Evolutionary conservation across 2,113 vertebrate species (phyloP).

Genomic region (Notarius quadriscutis): DNA sequence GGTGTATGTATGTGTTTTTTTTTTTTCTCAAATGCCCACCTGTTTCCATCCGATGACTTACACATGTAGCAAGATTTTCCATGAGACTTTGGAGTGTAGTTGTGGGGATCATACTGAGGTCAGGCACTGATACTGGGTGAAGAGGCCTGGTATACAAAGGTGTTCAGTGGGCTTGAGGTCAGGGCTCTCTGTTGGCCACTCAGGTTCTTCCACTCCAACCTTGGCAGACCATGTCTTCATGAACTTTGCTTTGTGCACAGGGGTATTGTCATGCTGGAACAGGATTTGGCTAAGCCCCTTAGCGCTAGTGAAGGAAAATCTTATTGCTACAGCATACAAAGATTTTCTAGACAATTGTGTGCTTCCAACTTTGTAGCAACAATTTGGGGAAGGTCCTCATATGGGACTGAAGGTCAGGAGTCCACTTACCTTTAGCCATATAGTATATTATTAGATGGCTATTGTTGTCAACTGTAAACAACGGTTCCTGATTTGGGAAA

Average conservation of each 20-base stretch:
- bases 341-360: not conserved
- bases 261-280: not conserved
- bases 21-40: not conserved
- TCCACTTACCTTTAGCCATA: not conserved
- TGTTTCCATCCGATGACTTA: not conserved
- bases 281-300: not conserved
- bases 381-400: not conserved
- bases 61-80: not conserved
- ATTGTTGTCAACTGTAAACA: not conserved
- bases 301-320: not conserved
- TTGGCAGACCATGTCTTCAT: not conserved
- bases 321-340: not conserved
- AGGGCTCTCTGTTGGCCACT: too few relatives aligned
- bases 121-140: not conserved
- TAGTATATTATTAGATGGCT: conserved; percentile 8
- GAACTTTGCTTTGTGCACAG: not conserved
- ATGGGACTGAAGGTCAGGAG: conserved; percentile 5
- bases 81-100: not conserved
- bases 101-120: not conserved
- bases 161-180: not conserved
- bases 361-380: not conserved
- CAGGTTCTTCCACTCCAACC: too few relatives aligned
- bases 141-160: not conserved
- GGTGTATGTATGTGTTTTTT: not conserved
- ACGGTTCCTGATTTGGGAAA: too few relatives aligned